Evolutionary conservation across 2,797 vertebrate species (phyloP).

Genomic region (Caiman crocodilus): DNA sequence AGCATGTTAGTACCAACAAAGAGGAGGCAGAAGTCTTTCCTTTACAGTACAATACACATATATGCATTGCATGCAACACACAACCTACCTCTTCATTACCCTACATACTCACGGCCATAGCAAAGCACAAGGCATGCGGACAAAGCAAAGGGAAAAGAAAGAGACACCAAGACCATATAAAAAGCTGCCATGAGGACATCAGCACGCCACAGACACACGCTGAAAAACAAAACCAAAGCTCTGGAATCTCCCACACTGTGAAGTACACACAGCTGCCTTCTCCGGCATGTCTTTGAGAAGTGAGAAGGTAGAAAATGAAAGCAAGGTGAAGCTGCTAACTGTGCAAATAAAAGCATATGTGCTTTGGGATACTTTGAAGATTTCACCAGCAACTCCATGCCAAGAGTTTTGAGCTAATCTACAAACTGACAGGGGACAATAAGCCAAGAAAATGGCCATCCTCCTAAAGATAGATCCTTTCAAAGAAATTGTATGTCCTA

Average conservation of each 20-base stretch:
- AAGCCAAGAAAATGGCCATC: not conserved
- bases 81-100: not conserved
- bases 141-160: conserved; percentile 28
- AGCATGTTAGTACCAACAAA: conserved; percentile 9
- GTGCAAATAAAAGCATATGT: accelerated
- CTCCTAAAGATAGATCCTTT: conserved; percentile 26
- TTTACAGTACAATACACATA: not conserved
- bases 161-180: not conserved
- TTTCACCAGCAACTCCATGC: not conserved
- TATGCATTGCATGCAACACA: not conserved
- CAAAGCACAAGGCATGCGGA: not conserved
- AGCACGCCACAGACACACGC: not conserved
- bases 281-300: not conserved
- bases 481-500: not conserved
- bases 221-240: conserved; percentile 32
- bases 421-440: conserved; percentile 29
- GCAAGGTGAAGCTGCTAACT: not conserved
- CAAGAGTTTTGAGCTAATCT: not conserved
- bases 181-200: conserved; percentile 7
- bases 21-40: not conserved
- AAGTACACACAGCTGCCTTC: accelerated
- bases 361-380: not conserved
- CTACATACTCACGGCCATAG: not conserved
- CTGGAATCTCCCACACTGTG: conserved; percentile 34
- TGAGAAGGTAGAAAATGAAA: not conserved